A percentile compares a stretch with the other conserved stretches of the same genome.
Conservation (phyloP, 2,888 invertebrate species). For the Alentia gelatinosa region DNA sequence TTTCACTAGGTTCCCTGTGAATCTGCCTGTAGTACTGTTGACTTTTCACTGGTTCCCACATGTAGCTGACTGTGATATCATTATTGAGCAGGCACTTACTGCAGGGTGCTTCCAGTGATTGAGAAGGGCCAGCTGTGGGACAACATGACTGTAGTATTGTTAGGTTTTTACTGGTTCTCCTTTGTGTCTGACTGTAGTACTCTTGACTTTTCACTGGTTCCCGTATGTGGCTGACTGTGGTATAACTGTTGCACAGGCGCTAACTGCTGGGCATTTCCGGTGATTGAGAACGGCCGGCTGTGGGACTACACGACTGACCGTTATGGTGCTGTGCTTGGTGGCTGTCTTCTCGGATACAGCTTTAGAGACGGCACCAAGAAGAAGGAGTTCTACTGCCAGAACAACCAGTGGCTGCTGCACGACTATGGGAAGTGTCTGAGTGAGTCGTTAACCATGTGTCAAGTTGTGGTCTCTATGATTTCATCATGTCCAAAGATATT, state of each 20-base stretch:
- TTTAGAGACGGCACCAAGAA: background rate
- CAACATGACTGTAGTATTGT: no score
- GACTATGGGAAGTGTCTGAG: background rate
- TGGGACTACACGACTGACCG: background rate
- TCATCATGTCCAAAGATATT: background rate
- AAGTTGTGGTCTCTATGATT: background rate
- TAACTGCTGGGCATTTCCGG: background rate
- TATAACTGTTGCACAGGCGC: background rate
- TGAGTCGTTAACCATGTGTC: background rate
- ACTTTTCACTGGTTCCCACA: no score
- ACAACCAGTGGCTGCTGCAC: background rate
- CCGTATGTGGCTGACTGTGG: no score
- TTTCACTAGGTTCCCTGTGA: no score
- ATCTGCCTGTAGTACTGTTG: no score
- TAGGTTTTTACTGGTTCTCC: no score
- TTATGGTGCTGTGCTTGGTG: background rate
- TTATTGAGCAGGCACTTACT: no score
- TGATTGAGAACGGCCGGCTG: background rate
- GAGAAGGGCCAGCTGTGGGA: no score
- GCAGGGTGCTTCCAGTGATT: no score
- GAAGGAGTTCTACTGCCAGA: background rate
- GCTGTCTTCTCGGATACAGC: background rate
- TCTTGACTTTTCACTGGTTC: no score
- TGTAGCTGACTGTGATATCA: no score
- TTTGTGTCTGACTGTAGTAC: no score